Evolutionary conservation across 2,797 vertebrate genomes (phyloP).

Genomic region (Cynodonichthys magdalenae): DNA sequence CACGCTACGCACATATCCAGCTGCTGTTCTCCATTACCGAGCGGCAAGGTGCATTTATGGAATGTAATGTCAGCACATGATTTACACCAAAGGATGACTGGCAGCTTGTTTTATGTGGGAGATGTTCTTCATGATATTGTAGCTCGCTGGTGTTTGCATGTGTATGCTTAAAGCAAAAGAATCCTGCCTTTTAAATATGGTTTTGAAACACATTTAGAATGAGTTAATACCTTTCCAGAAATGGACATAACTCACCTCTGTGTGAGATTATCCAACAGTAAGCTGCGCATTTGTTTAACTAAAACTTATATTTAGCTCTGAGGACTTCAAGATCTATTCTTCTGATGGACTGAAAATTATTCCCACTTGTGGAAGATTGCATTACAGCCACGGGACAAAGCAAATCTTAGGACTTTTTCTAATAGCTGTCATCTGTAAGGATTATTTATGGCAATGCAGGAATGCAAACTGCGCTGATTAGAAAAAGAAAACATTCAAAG

Average conservation of each 20-base stretch:
- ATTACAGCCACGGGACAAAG: neutral
- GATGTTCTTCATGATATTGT: too few relatives aligned
- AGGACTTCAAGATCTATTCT: constrained; percentile 11
- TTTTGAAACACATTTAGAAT: constrained; percentile 1
- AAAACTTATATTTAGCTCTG: neutral
- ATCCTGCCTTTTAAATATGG: constrained; percentile 15
- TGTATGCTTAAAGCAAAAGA: constrained; percentile 7
- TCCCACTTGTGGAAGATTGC: too few relatives aligned
- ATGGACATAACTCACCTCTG: constrained; percentile 12
- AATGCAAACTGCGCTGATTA: constrained; percentile 24
- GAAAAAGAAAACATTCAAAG: constrained; percentile 18
- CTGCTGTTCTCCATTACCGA: constrained; percentile 66
- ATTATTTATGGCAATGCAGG: constrained; percentile 3
- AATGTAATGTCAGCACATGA: constrained; percentile 44
- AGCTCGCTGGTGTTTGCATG: constrained; percentile 16
- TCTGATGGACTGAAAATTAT: too few relatives aligned
- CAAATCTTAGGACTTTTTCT: constrained; percentile 1
- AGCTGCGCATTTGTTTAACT: constrained; percentile 13
- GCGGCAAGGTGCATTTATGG: constrained; percentile 56
- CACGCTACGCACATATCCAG: constrained; percentile 69
- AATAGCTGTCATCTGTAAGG: constrained; percentile 10
- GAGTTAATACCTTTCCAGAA: neutral
- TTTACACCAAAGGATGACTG: constrained; percentile 24
- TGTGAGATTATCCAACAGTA: constrained; percentile 23
- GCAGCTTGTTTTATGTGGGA: constrained; percentile 13